Conservation (phyloP, 2,113 vertebrate genomes). For the Lagenorhynchus albirostris region DNA sequence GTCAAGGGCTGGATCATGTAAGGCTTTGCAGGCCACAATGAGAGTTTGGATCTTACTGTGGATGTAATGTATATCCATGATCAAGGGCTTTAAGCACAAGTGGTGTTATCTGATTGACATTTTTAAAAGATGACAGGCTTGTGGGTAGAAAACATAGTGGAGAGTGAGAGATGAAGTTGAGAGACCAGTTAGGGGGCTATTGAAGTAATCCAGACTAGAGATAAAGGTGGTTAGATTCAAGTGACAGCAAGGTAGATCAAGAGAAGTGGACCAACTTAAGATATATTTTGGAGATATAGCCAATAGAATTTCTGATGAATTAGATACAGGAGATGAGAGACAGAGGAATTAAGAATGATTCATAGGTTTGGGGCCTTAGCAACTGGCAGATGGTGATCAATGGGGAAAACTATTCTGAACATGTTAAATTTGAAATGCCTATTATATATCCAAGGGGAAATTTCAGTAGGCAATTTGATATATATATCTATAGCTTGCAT, state of each 20-base stretch:
- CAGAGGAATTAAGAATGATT: neutral
- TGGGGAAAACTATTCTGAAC: constrained; percentile 14
- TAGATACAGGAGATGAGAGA: neutral
- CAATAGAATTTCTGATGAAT: neutral
- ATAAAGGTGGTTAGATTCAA: constrained; percentile 9
- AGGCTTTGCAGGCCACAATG: neutral
- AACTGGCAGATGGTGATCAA: constrained; percentile 16
- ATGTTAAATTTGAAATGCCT: constrained; percentile 16
- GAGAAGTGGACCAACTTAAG: neutral
- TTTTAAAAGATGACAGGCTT: constrained; percentile 16
- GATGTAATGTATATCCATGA: neutral
- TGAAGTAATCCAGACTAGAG: neutral
- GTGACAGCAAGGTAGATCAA: neutral
- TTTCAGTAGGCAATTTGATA: neutral
- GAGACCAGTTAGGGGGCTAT: neutral
- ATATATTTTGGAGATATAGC: neutral
- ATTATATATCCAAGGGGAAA: neutral
- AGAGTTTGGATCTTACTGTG: constrained; percentile 24
- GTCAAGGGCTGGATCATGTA: neutral
- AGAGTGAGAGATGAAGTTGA: neutral
- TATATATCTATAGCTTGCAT: neutral
- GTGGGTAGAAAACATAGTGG: neutral
- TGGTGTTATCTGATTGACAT: neutral
- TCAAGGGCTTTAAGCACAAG: neutral
- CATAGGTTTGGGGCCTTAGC: neutral